Base-by-base conservation (phyloP, 2,797 vertebrate genomes). In the Euphonia xanthogaster region DNA sequence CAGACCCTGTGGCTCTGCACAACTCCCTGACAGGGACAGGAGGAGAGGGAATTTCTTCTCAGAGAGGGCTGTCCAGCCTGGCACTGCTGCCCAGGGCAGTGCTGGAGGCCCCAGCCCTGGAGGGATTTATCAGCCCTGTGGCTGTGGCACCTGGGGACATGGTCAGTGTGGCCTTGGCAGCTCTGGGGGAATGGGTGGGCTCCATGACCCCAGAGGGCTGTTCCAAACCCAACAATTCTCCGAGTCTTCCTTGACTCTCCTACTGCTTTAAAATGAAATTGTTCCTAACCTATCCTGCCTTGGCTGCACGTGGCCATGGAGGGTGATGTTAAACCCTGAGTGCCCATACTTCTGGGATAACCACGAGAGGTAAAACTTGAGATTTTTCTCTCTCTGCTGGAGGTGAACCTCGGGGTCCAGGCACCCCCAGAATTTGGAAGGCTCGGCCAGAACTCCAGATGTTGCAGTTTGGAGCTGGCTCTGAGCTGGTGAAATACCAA, bases 251-350 rank as follows among this genome's bases (percentile, higher is more conserved):
- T 60, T 50, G 42, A 6, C 30, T 79, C 28, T 16, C 25, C 47
- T 9, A 2, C 7, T 42, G 53, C 53, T 62, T 53, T 19, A 25
- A 35, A 50, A 50, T 18, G 2, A 13, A 42, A 9, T 24, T 11
- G 5, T 35, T 48, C 48, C 40, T 12, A 3, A 1, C 12, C 19
- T 15, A 1, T 3, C 28, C 21, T 24, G n/a, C 39, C 30, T 33
- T 60, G 22, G 10, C 6, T 40, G n/a, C 24, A 1, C 15, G 0
- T 1, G 27, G 42, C 66, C 45, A 0, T 1, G 62, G 67, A 17
- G 28, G 31, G 57, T 1, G 7, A 2, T 25, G 35, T 23, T 37
- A 37, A 58, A 9, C 27, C 31, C 51, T 7, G 8, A 5, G 2
- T 3, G 10, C 31, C 5, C 2, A 5, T 3, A 7, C 50, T 72